Percentiles rank a stretch among this genome's conserved stretches.
phyloP scores from a whole-genome alignment of 2,113 vertebrate species.

The Crotalus tigris region DNA sequence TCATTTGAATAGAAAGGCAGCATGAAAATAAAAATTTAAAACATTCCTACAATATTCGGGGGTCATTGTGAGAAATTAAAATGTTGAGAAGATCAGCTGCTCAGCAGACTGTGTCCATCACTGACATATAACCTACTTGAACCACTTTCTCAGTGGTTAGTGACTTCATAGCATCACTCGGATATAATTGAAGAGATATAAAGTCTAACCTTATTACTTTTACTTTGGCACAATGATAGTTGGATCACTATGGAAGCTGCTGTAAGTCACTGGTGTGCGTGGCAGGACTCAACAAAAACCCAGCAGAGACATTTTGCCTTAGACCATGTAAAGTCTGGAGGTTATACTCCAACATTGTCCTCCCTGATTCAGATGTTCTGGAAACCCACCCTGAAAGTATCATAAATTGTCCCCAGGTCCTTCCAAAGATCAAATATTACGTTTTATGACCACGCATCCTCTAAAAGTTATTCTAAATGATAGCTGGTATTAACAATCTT shows the following conservation, averaged over 20 bases:
- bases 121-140: neutral
- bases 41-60: neutral
- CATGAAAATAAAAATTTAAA: neutral
- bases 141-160: neutral
- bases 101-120: neutral
- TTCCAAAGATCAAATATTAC: neutral
- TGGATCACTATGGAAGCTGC: neutral
- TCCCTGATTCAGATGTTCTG: neutral
- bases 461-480: neutral
- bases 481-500: neutral
- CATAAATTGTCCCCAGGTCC: neutral
- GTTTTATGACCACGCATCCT: neutral
- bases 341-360: neutral
- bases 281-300: neutral
- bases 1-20: neutral
- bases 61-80: neutral
- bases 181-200: neutral
- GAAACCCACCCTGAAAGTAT: neutral
- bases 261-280: neutral
- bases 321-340: neutral
- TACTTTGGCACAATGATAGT: neutral
- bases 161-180: neutral
- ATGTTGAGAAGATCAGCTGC: neutral
- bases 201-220: neutral
- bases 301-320: neutral